Evolutionary conservation across 2,113 vertebrate species (phyloP).

Genomic region (Saguinus midas): DNA sequence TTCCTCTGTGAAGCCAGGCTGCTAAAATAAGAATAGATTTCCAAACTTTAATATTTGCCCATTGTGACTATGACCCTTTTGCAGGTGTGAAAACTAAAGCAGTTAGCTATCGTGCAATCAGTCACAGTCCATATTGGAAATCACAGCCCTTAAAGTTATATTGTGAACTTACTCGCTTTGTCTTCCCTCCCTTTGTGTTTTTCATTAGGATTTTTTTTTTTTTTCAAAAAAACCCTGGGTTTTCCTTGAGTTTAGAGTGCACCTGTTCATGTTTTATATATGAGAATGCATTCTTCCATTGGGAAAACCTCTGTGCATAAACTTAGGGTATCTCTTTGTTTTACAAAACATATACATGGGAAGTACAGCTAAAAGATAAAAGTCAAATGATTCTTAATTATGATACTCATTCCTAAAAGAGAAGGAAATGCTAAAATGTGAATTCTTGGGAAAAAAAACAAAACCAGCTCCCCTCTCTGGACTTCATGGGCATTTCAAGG

Average conservation of each 20-base stretch:
- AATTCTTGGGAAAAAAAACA: background rate
- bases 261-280: background rate
- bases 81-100: background rate
- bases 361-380: background rate
- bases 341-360: conserved; percentile 11
- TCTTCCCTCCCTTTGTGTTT: background rate
- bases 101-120: background rate
- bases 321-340: background rate
- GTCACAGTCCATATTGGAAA: background rate
- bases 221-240: background rate
- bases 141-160: background rate
- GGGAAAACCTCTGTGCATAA: background rate
- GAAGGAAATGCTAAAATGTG: background rate
- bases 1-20: background rate
- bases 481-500: background rate
- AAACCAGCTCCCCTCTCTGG: background rate
- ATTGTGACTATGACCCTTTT: background rate
- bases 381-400: conserved; percentile 17
- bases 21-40: background rate
- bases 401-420: background rate
- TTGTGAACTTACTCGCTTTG: background rate
- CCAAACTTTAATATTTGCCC: background rate
- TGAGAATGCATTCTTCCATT: background rate
- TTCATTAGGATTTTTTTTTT: background rate
- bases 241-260: background rate